Percentiles rank a stretch among this genome's conserved stretches.
Conservation (phyloP, 2,888 invertebrate species). For the Schizotus pectinicornis region DNA sequence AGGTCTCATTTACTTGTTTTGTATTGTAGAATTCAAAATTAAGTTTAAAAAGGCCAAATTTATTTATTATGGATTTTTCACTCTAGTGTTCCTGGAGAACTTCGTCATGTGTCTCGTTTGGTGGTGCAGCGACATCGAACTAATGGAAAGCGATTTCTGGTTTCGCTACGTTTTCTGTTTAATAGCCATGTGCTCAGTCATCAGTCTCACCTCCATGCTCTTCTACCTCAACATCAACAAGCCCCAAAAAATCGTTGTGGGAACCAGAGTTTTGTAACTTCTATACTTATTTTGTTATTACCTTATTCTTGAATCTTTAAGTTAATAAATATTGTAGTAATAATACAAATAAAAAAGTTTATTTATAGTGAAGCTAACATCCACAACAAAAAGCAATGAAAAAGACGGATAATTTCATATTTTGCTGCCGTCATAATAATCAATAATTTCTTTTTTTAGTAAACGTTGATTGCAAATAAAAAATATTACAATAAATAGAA, state of each 20-base stretch:
- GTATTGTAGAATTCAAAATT: constrained; percentile 79
- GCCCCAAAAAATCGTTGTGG: constrained; percentile 60
- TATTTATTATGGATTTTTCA: constrained; percentile 73
- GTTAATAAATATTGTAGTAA: neutral
- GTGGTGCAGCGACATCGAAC: constrained; percentile 65
- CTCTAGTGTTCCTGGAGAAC: constrained; percentile 71
- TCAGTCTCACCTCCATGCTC: constrained; percentile 67
- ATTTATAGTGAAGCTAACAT: no score
- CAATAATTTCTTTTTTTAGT: no score
- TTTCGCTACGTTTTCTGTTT: constrained; percentile 68
- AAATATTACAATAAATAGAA: neutral
- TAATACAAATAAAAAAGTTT: neutral
- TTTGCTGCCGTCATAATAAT: no score
- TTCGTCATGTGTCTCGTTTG: constrained; percentile 73
- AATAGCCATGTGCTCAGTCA: constrained; percentile 65
- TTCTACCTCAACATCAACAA: constrained; percentile 70
- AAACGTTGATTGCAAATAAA: no score
- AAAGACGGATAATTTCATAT: no score
- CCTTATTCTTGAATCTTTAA: no score
- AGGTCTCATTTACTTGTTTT: constrained; percentile 76
- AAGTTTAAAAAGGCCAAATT: constrained; percentile 75
- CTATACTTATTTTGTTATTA: neutral
- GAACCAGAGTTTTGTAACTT: constrained; percentile 3
- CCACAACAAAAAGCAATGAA: no score
- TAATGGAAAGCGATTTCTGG: constrained; percentile 68